A percentile compares a stretch with the other conserved stretches of the same genome.
These are phyloP conservation scores for Drosophila littoralis DNA, from an alignment of 1,140 invertebrate species.

Conservation along the genomic window DNA sequence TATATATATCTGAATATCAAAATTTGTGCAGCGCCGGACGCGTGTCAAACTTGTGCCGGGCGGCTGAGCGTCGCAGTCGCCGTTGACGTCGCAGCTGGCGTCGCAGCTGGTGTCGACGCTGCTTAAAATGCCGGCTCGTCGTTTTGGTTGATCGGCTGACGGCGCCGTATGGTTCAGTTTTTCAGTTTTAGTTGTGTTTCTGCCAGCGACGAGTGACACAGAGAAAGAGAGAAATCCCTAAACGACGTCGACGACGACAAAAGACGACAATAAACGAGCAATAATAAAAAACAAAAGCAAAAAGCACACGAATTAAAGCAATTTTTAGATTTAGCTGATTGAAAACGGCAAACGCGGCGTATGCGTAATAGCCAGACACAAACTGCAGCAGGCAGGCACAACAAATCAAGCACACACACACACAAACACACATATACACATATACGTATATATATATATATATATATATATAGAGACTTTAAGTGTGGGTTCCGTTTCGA, in stretches of 20 bases:
- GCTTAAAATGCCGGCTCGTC: slow-evolving; percentile 63
- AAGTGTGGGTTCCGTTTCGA: slow-evolving; percentile 16
- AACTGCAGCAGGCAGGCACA: slow-evolving; percentile 26
- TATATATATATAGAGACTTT: slow-evolving; percentile 4
- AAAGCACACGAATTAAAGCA: slow-evolving; percentile 17
- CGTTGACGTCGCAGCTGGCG: slow-evolving; percentile 22
- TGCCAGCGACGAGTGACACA: slow-evolving; percentile 76
- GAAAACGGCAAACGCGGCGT: slow-evolving; percentile 47
- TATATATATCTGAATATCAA: slow-evolving; percentile 21
- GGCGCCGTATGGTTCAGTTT: slow-evolving; percentile 57
- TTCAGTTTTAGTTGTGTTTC: slow-evolving; percentile 74
- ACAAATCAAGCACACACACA: slow-evolving; percentile 31
- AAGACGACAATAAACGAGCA: slow-evolving; percentile 51
- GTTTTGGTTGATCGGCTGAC: slow-evolving; percentile 52
- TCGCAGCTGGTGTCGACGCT: slow-evolving; percentile 25
- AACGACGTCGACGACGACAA: slow-evolving; percentile 48
- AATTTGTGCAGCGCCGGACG: slow-evolving; percentile 45
- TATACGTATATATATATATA: not conserved
- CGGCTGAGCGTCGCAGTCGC: slow-evolving; percentile 25
- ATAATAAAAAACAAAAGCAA: slow-evolving; percentile 26
- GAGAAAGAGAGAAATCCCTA: slow-evolving; percentile 29
- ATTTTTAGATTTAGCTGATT: slow-evolving; percentile 60
- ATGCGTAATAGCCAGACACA: slow-evolving; percentile 48
- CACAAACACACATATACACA: slow-evolving; percentile 27
- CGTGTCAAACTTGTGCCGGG: slow-evolving; percentile 58